Evolutionary conservation across 2,113 vertebrate species (phyloP).

Genomic region (Eptesicus fuscus): DNA sequence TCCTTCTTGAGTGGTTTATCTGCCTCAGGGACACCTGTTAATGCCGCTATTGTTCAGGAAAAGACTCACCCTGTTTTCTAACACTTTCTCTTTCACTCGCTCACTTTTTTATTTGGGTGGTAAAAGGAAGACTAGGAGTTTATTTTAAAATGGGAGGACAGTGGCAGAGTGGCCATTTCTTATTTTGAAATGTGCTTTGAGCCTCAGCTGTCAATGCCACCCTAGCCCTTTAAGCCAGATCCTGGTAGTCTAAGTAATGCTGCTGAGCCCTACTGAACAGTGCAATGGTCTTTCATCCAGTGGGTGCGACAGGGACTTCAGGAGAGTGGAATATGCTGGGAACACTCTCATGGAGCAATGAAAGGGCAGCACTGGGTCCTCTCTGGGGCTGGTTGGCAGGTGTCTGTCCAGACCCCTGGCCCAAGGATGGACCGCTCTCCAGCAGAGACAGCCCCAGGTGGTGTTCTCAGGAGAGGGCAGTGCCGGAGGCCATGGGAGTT

Average conservation of each 20-base stretch:
- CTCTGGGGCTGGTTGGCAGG: fast-evolving
- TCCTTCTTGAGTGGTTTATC: slow-evolving; percentile 50
- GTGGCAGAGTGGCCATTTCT: background rate
- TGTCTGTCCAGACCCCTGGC: background rate
- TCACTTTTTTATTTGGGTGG: background rate
- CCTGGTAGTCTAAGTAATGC: background rate
- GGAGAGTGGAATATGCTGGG: background rate
- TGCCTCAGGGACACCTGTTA: slow-evolving; percentile 38
- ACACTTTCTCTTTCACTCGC: background rate
- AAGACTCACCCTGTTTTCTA: slow-evolving; percentile 40
- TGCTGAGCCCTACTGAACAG: background rate
- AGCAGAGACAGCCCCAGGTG: background rate
- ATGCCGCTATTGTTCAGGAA: slow-evolving; percentile 57
- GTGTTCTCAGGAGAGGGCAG: background rate
- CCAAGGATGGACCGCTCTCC: background rate
- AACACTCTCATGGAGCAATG: background rate
- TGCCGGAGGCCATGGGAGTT: background rate
- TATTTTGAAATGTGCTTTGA: slow-evolving; percentile 2
- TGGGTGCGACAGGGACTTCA: background rate
- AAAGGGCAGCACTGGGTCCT: too few relatives aligned
- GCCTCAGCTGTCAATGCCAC: background rate
- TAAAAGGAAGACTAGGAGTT: slow-evolving; percentile 36
- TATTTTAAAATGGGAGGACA: slow-evolving; percentile 41
- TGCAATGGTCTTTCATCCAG: background rate
- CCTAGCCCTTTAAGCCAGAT: background rate